phyloP scores from a whole-genome alignment of 2,797 vertebrate genomes.

The Paramormyrops hopkinsi region DNA sequence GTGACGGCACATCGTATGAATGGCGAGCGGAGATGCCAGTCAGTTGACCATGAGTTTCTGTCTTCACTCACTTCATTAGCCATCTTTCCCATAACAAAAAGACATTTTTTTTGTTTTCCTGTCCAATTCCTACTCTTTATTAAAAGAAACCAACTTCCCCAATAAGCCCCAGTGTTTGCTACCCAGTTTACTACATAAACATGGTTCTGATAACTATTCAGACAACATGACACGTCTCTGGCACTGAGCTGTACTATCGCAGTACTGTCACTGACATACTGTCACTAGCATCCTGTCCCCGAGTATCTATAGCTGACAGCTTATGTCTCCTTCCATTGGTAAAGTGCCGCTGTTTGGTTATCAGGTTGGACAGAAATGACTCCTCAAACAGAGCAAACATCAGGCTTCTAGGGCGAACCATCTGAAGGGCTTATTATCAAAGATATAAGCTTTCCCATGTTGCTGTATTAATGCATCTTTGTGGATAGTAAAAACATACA shows the following conservation, averaged over 20 bases:
- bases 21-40: neutral
- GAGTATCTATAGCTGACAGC: neutral
- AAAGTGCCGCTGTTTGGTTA: neutral
- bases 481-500: neutral
- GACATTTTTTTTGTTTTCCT: neutral
- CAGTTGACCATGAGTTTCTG: neutral
- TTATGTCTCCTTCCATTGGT: neutral
- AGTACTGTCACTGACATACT: neutral
- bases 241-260: neutral
- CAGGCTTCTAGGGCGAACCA: neutral
- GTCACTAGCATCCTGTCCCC: neutral
- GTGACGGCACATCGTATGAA: neutral
- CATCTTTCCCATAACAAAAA: neutral
- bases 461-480: neutral
- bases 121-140: neutral
- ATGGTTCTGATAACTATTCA: neutral
- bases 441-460: neutral
- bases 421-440: neutral
- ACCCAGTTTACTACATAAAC: neutral
- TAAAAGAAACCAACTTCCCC: neutral
- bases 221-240: neutral
- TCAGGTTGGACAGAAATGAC: neutral
- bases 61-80: neutral
- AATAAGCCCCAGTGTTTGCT: neutral
- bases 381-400: neutral